These are phyloP conservation scores for Caenorhabditis brenneri DNA, from an alignment of 1,140 invertebrate genomes.

Conservation along the genomic window DNA sequence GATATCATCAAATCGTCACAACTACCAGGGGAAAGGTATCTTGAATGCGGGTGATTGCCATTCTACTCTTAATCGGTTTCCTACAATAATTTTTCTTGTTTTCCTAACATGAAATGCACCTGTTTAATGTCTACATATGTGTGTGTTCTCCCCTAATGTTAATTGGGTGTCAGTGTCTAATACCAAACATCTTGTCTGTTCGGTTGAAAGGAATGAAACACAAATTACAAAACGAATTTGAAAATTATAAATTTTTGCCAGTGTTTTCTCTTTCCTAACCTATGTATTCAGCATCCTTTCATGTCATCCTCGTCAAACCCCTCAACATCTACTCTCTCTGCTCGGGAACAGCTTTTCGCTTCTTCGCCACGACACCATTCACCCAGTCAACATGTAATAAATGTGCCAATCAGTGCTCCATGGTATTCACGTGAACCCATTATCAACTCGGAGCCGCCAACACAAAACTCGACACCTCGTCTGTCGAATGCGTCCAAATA, in stretches of 20 bases:
- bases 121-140: background rate
- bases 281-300: conserved; percentile 33
- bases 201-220: background rate
- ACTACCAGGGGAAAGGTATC: background rate
- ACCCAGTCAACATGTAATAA: conserved; percentile 24
- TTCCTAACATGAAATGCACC: conserved; percentile 15
- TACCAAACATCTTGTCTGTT: background rate
- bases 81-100: background rate
- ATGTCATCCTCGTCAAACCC: background rate
- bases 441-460: background rate
- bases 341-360: conserved; percentile 20
- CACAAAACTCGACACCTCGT: background rate
- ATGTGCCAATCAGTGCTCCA: conserved; percentile 47
- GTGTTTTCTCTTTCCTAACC: conserved; percentile 2
- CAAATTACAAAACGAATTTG: background rate
- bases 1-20: background rate
- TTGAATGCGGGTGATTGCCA: conserved; percentile 4
- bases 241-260: background rate
- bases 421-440: conserved; percentile 38
- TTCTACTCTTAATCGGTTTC: background rate
- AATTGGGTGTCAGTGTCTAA: conserved; percentile 4
- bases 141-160: background rate
- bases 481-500: conserved; percentile 37
- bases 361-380: background rate
- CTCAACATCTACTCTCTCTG: background rate